These are phyloP conservation scores for Cosmia trapezina DNA, from an alignment of 2,888 invertebrate species.

Conservation along the genomic window DNA sequence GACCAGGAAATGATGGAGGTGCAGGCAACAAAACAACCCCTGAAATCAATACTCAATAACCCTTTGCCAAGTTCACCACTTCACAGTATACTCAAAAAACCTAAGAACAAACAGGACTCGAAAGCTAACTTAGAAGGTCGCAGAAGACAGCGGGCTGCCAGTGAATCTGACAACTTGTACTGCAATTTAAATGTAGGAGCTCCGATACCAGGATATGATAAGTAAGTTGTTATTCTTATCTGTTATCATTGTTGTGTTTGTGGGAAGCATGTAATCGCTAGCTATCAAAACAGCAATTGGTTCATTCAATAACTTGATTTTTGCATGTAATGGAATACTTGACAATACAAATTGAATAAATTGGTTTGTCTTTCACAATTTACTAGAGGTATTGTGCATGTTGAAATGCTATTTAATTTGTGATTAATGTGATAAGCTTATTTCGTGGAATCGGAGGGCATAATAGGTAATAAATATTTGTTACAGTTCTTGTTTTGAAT, in stretches of 20 bases:
- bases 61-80: conserved; percentile 82
- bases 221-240: conserved; percentile 71
- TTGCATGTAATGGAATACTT: conserved; percentile 44
- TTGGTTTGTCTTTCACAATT: conserved; percentile 39
- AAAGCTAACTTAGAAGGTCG: conserved; percentile 80
- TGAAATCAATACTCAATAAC: conserved; percentile 88
- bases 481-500: background rate
- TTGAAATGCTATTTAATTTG: conserved; percentile 36
- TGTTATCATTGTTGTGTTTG: conserved; percentile 32
- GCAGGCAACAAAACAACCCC: conserved; percentile 80
- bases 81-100: conserved; percentile 86
- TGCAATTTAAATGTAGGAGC: conserved; percentile 77
- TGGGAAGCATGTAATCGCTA: conserved; percentile 32
- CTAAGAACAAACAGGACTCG: conserved; percentile 81
- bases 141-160: conserved; percentile 85
- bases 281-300: conserved; percentile 33
- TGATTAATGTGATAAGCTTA: conserved; percentile 23
- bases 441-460: conserved; percentile 2
- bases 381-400: conserved; percentile 44
- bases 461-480: conserved; percentile 15
- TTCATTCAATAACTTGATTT: conserved; percentile 43
- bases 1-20: conserved; percentile 86
- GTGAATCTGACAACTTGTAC: conserved; percentile 87
- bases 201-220: conserved; percentile 83
- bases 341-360: conserved; percentile 34